Base-by-base conservation (phyloP, 2,888 invertebrate genomes). In the Ptychoptera contaminata region DNA sequence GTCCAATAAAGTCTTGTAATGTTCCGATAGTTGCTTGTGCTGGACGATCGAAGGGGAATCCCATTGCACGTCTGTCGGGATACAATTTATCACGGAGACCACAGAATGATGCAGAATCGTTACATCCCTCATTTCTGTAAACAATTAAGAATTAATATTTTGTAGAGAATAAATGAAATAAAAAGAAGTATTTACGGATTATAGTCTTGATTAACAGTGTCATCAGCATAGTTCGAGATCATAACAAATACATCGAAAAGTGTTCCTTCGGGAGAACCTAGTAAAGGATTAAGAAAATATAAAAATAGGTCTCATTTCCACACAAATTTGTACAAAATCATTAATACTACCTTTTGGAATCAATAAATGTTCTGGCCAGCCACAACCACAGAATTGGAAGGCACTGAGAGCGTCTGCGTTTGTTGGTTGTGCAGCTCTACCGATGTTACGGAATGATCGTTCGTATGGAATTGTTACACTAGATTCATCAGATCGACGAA, bases 331-430 rank as follows among this genome's bases (percentile, higher is more conserved):
- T 23, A 5, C n/a, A n/a, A n/a, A n/a, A n/a, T n/a, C n/a, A n/a
- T n/a, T n/a, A n/a, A n/a, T n/a, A n/a, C n/a, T 40, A 9, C 49
- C 51, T 59, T 73, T 77, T 0, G 82, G 79, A n/a, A 80, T 51
- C 2, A 83, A 68, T 74, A 83, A 72, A 58, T 83, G 82, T 49
- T 84, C 78, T 0, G 87, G 87, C 85, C 87, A 87, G 42, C 87
- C 86, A 55, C 88, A 90, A 48, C 87, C 87, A 66, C 88, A 90
- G 72, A 82, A 84, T 65, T 82, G 80, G 66, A 82, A 82, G 43
- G 67, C 61, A 2, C 54, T 56, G 6, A 14, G 11, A 11, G n/a
- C 37, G 1, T 36, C 30, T 29, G 29, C 14, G 0, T 77, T 75
- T 1, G 77, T 29, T 30, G 42, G 65, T 15, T 58, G 62, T 1